These are phyloP conservation scores for Limosa lapponica DNA, from an alignment of 2,797 vertebrate genomes.

Conservation along the genomic window DNA sequence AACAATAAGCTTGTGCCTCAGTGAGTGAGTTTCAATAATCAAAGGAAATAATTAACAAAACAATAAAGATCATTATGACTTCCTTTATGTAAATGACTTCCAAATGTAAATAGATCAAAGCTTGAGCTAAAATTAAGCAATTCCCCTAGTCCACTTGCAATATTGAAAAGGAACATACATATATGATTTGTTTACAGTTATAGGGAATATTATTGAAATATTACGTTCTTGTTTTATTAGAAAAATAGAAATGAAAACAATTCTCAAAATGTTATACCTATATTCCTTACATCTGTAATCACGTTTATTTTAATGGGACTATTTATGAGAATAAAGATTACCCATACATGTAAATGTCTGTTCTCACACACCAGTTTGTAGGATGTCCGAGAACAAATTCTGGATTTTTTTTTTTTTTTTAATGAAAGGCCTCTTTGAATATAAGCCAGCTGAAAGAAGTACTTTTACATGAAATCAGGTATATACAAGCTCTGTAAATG, in stretches of 20 bases:
- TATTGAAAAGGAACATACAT: background rate
- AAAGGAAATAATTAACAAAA: conserved; percentile 64
- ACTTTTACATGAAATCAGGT: conserved; percentile 15
- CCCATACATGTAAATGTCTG: accelerated
- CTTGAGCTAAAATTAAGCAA: conserved; percentile 34
- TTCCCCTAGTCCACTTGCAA: conserved; percentile 2
- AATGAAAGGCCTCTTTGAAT: background rate
- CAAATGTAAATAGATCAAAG: conserved; percentile 59
- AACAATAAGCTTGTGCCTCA: conserved; percentile 24
- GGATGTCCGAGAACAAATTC: background rate
- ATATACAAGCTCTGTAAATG: background rate
- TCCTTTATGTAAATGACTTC: conserved; percentile 59
- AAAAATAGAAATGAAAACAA: background rate
- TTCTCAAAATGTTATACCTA: background rate
- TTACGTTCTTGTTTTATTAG: background rate
- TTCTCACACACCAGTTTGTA: background rate
- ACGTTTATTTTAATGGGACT: background rate
- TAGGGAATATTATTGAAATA: background rate
- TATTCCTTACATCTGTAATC: background rate
- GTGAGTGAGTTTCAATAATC: conserved; percentile 45
- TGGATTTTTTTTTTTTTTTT: background rate
- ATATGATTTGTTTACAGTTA: background rate
- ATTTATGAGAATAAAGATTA: background rate
- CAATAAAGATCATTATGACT: conserved; percentile 50
- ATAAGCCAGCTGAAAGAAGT: background rate